Base-by-base conservation (phyloP, 2,888 invertebrate genomes). In the Dynastes maya region DNA sequence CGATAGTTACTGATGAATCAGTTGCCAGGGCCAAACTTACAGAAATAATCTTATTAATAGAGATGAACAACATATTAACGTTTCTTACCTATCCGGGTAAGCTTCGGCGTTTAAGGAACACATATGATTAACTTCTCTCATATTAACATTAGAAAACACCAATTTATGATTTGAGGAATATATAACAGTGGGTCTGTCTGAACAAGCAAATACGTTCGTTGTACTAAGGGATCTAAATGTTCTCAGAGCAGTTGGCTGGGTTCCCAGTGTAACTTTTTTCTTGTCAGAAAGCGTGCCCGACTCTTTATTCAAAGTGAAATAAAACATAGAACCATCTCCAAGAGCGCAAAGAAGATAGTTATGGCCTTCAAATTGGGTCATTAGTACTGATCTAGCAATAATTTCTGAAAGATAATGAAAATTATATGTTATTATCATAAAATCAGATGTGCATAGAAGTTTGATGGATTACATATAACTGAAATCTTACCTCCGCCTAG, bases 151-250 rank as follows among this genome's bases (percentile, higher is more conserved):
- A n/a, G 98, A 98, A 89, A 98, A 98, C 2, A 98, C 98, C 49
- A 98, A 91, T 89, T 98, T 98, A 88, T 98, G 97, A 90, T 98
- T 98, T n/a, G 98, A 98, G 4, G 98, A 98, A 90, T 99, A 99
- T 83, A 99, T 98, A 13, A 99, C 99, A 0, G 99, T 98, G 0
- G 99, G 99, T 71, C 99, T 92, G 89, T 99, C 99, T 0, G 98
- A 98, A 88, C 99, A 99, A 29, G 98, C 99, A 90, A 99, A 99
- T 51, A 99, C 98, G 88, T 98, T 99, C 16, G 96, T 97, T 0
- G 98, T 98, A 13, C 96, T 95, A 74, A 96, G 91, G 0, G 97
- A 96, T 82, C 95, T 93, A 88, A 99, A 99, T 6, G 96, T 96
- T 80, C 95, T 92, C 77, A 99, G 90, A 13, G 96, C 96, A 0